Conservation (phyloP, 2,888 invertebrate species). For the Melangyna quadrimaculata region DNA sequence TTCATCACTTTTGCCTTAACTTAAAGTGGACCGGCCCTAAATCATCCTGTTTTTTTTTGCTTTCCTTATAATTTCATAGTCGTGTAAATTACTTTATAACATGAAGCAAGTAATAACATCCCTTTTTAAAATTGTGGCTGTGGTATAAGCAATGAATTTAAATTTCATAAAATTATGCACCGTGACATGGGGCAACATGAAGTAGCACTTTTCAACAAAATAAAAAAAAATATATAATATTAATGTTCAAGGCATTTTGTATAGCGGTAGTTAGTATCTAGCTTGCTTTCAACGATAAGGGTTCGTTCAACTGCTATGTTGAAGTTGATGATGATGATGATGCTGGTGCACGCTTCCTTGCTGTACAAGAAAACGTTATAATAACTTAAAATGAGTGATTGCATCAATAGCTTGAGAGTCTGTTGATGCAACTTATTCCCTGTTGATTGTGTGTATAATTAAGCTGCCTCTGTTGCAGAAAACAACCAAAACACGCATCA, state of each 20-base stretch:
- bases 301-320: slow-evolving; percentile 50
- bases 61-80: not conserved
- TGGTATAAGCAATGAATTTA: slow-evolving; percentile 66
- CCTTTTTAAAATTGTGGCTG: slow-evolving; percentile 37
- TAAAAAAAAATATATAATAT: not conserved
- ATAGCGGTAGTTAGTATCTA: slow-evolving; percentile 16
- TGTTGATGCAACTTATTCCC: not conserved
- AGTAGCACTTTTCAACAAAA: slow-evolving; percentile 21
- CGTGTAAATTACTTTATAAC: slow-evolving; percentile 70
- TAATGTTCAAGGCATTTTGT: slow-evolving; percentile 19
- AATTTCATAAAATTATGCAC: slow-evolving; percentile 66
- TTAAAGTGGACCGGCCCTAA: slow-evolving; percentile 26
- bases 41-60: slow-evolving; percentile 24
- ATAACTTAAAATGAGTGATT: slow-evolving; percentile 47
- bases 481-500: slow-evolving; percentile 29
- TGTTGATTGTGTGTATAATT: slow-evolving; percentile 41
- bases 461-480: slow-evolving; percentile 28
- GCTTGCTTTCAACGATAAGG: slow-evolving; percentile 36
- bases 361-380: slow-evolving; percentile 30
- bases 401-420: slow-evolving; percentile 34
- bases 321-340: slow-evolving; percentile 8
- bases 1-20: slow-evolving; percentile 41
- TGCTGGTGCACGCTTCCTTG: slow-evolving; percentile 38
- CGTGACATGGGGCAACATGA: slow-evolving; percentile 41
- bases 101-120: slow-evolving; percentile 63